A percentile compares a stretch with the other conserved stretches of the same genome.
Conservation (phyloP, 1,140 invertebrate species). For the Drosophila asahinai region DNA sequence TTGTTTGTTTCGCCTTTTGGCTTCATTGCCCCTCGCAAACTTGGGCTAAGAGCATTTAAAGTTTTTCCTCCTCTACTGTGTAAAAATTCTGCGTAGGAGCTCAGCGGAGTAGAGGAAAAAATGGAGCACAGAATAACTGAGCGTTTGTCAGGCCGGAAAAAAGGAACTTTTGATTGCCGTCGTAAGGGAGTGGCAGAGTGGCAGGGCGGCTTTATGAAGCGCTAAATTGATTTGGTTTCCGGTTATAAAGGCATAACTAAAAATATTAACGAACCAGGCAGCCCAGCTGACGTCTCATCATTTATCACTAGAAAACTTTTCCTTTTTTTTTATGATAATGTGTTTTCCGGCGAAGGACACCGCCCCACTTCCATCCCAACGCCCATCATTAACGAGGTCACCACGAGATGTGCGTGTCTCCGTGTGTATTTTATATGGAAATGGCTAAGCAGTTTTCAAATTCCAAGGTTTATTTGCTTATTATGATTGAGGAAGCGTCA, state of each 20-base stretch:
- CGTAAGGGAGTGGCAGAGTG: constrained; percentile 5
- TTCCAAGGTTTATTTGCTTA: constrained; percentile 62
- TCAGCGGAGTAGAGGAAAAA: constrained; percentile 40
- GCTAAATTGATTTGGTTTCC: constrained; percentile 77
- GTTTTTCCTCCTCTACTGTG: constrained; percentile 52
- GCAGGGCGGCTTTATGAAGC: constrained; percentile 63
- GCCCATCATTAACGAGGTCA: constrained; percentile 59
- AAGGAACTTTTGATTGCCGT: constrained; percentile 43
- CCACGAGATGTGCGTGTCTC: constrained; percentile 44
- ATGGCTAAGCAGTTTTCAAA: constrained; percentile 51
- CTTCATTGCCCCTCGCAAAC: constrained; percentile 43
- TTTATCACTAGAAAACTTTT: constrained; percentile 71
- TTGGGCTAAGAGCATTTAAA: constrained; percentile 68
- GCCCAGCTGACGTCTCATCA: constrained; percentile 67
- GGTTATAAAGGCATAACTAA: constrained; percentile 78
- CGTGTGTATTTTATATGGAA: constrained; percentile 25
- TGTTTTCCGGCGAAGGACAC: constrained; percentile 54
- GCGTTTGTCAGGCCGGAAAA: constrained; percentile 38
- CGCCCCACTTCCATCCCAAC: neutral
- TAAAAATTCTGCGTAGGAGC: constrained; percentile 50
- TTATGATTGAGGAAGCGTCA: constrained; percentile 45
- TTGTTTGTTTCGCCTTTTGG: constrained; percentile 60
- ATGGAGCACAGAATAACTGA: constrained; percentile 49
- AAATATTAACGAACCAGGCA: constrained; percentile 71
- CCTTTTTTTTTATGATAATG: constrained; percentile 71